Conservation (phyloP, 2,797 vertebrate species). For the Syndactyla subalaris region DNA sequence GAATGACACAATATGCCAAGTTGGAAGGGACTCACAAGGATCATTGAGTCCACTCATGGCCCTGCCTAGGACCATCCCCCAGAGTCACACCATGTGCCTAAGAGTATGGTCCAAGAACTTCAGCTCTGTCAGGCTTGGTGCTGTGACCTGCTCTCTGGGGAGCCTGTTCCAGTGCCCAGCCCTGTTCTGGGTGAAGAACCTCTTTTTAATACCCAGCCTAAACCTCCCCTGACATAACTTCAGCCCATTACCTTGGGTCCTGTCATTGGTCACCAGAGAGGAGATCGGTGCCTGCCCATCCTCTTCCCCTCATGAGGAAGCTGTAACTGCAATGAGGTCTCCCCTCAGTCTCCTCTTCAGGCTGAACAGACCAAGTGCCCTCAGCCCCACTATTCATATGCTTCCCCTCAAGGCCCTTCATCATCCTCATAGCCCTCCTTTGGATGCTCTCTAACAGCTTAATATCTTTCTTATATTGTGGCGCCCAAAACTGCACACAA, state of each 20-base stretch:
- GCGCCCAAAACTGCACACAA: not conserved
- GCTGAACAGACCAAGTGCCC: not conserved
- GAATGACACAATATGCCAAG: not conserved
- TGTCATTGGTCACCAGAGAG: not conserved
- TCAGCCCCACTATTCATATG: not conserved
- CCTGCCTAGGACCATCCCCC: not conserved
- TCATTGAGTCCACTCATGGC: not conserved
- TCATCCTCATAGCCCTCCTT: not conserved
- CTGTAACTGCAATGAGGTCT: not conserved
- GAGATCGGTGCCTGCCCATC: not conserved
- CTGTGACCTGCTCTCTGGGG: not conserved
- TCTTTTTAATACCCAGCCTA: not conserved
- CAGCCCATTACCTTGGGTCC: not conserved
- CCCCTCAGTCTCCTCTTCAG: not conserved
- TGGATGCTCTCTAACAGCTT: not conserved
- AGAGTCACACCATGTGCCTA: not conserved
- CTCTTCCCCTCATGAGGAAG: not conserved
- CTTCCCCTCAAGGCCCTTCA: not conserved
- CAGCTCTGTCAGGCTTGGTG: not conserved
- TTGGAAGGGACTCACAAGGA: not conserved
- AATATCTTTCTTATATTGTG: not conserved
- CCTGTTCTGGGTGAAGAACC: not conserved
- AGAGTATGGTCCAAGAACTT: not conserved
- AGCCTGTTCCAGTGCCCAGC: not conserved
- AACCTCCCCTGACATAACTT: not conserved